A percentile compares a stretch with the other conserved stretches of the same genome.
phyloP scores from a whole-genome alignment of 2,888 invertebrate genomes.

The Cabera pusaria region DNA sequence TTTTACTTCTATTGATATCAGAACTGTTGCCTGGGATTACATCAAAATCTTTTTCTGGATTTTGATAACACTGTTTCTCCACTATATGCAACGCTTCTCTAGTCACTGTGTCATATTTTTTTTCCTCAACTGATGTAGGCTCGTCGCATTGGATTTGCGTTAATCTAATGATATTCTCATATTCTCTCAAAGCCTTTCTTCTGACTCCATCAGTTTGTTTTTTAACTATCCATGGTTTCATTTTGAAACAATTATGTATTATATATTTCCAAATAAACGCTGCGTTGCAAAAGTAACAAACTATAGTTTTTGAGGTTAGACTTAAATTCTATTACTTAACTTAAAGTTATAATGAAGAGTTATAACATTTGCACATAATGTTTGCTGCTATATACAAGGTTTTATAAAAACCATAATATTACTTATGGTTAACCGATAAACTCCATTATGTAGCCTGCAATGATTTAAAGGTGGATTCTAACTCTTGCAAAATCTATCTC shows the following conservation, averaged over 20 bases:
- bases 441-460: conserved; percentile 8
- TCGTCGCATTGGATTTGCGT: conserved; percentile 6
- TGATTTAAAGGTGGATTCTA: conserved; percentile 6
- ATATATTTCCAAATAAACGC: no score
- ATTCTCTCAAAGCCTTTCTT: conserved; percentile 5
- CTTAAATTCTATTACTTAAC: conserved; percentile 2
- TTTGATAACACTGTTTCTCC: conserved; percentile 1
- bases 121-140: conserved; percentile 4
- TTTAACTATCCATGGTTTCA: conserved; percentile 2
- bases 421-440: conserved; percentile 2
- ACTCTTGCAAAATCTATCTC: conserved; percentile 7
- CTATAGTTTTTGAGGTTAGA: conserved; percentile 1
- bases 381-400: conserved; percentile 3
- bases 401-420: conserved; percentile 5
- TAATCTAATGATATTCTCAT: conserved; percentile 2
- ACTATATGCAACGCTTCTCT: conserved; percentile 1
- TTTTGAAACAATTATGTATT: no score
- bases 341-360: conserved; percentile 6
- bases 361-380: conserved; percentile 1
- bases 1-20: conserved; percentile 5
- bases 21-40: no score
- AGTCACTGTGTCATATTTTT: conserved; percentile 1
- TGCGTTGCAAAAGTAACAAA: no score
- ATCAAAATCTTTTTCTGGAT: no score
- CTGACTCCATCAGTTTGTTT: conserved; percentile 2